Evolutionary conservation across 1,140 invertebrate species (phyloP), one percentile per base, ranked within the genome.

Genomic region (Portunus trituberculatus): DNA sequence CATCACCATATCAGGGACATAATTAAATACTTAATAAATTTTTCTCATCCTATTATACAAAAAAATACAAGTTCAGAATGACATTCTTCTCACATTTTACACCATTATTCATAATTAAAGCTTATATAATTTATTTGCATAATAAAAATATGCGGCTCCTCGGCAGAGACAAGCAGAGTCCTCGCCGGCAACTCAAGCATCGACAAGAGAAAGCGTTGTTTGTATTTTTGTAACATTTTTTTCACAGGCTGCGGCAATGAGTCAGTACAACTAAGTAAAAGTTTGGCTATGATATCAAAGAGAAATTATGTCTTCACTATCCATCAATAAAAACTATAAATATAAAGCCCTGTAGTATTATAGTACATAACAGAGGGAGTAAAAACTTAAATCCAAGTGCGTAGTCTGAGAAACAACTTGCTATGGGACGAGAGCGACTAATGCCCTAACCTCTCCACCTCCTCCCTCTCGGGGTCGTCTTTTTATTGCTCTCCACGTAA

Each of bases 61-160:
- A 76, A 76, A 76, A 76, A 76, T 76, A 76, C 67, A 76, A 76
- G 67, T 76, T n/a, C 67, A 76, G 67, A 76, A 76, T 76, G 67
- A 76, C 67, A 76, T 76, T 8, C 25, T 76, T 76, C 67, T 76
- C 67, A 76, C 67, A 76, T 76, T 25, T 76, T 76, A 76, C 67
- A 76, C 67, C 67, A n/a, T 76, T 76, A 76, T 76, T 76, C 67
- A 76, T 76, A 76, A 76, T 76, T 76, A 76, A 76, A 76, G 67
- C 67, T 76, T 76, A n/a, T 76, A 76, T 25, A 76, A 76, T n/a
- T 76, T 76, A n/a, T 76, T 76, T 76, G 67, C 67, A 76, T 76
- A 76, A 76, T 76, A 76, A 76, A 76, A 76, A 76, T 76, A 76
- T 76, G 20, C 67, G 20, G 67, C n/a, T 76, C 67, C 67, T 76